A percentile compares a stretch with the other conserved stretches of the same genome.
phyloP scores from a whole-genome alignment of 1,140 invertebrate species.

The Lucilia sericata region DNA sequence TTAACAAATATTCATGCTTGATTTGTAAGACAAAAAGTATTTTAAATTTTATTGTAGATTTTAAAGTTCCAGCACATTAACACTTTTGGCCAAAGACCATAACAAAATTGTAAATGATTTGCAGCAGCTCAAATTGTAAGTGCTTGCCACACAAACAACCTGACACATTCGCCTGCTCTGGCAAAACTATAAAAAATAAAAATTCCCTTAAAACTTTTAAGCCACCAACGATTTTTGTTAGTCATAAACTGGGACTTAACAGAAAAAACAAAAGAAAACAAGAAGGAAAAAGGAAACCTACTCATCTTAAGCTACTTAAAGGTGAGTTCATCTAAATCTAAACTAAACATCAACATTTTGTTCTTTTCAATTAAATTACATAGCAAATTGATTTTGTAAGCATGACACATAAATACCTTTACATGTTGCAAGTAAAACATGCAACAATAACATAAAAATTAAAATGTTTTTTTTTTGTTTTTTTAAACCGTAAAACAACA shows the following conservation, averaged over 20 bases:
- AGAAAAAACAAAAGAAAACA: not conserved
- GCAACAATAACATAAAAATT: not conserved
- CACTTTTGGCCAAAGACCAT: constrained; percentile 28
- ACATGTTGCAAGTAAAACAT: not conserved
- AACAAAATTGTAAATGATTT: constrained; percentile 48
- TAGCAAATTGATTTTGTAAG: constrained; percentile 59
- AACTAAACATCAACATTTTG: not conserved
- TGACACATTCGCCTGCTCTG: not conserved
- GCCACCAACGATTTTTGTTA: not conserved
- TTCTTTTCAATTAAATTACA: constrained; percentile 65
- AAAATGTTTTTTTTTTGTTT: not conserved
- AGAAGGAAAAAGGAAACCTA: not conserved
- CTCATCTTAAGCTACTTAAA: not conserved
- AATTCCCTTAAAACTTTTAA: not conserved
- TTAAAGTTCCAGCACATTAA: constrained; percentile 1
- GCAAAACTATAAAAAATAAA: not conserved
- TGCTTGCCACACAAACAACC: not conserved
- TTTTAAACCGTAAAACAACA: not conserved
- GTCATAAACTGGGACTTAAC: not conserved
- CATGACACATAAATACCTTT: constrained; percentile 35
- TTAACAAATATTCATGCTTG: constrained; percentile 4
- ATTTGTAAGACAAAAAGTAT: not conserved
- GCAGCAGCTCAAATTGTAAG: constrained; percentile 2
- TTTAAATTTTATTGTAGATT: constrained; percentile 4
- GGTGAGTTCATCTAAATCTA: not conserved